phyloP scores from a whole-genome alignment of 92 coral and sea anemone species.

The Diadumene lineata region DNA sequence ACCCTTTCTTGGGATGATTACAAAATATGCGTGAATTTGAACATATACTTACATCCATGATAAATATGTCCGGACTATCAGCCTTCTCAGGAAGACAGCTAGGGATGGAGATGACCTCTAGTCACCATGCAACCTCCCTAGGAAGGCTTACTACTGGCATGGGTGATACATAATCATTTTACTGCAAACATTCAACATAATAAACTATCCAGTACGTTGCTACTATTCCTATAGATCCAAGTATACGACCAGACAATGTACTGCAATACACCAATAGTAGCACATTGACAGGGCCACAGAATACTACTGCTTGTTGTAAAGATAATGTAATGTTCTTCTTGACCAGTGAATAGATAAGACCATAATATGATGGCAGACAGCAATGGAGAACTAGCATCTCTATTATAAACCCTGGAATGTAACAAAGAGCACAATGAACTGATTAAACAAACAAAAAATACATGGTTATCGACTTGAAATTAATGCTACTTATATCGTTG shows the following conservation, averaged over 20 bases:
- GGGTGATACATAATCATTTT: constrained; percentile 3
- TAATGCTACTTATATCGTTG: too few species aligned
- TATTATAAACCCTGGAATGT: constrained; percentile 48
- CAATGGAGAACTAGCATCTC: constrained; percentile 63
- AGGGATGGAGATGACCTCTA: too few species aligned
- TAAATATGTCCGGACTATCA: too few species aligned
- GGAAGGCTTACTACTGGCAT: too few species aligned
- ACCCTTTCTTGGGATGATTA: too few species aligned
- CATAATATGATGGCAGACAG: constrained; percentile 58
- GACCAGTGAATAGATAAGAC: constrained; percentile 63
- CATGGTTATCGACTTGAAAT: not conserved
- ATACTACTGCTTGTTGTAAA: constrained; percentile 62
- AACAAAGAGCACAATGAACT: too few species aligned
- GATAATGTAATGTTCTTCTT: constrained; percentile 64
- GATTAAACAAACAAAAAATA: too few species aligned
- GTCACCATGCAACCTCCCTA: too few species aligned
- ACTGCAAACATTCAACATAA: constrained; percentile 48
- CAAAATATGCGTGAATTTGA: too few species aligned
- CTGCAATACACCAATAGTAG: constrained; percentile 73
- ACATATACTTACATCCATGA: too few species aligned
- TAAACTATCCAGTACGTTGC: constrained; percentile 71
- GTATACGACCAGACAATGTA: constrained; percentile 68
- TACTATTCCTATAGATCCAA: constrained; percentile 64
- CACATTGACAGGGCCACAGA: constrained; percentile 74
- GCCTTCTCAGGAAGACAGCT: too few species aligned